Evolutionary conservation across 2,888 invertebrate species (phyloP), one percentile per base, ranked within the genome.

Genomic region (Epinotia bilunana): DNA sequence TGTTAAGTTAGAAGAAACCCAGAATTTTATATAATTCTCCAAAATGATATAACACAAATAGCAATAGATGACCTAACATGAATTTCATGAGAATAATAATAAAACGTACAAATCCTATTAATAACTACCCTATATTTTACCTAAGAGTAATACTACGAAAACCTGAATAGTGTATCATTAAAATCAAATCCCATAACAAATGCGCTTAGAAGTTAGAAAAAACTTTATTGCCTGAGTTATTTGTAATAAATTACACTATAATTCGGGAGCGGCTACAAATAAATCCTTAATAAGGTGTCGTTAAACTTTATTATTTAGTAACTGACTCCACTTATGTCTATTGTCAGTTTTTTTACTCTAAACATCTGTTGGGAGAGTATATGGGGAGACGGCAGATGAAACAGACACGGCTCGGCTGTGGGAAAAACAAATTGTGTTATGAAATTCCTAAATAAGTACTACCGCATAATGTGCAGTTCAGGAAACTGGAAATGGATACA

Each of bases 181-280:
- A 91, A 91, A 89, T 86, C 83, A 89, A 92, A 92, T 90, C 89
- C 88, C 81, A 78, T 90, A 88, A 91, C 87, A 86, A 90, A 91
- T 90, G 87, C 86, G 83, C 78, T 81, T 79, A 81, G 80, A 76
- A 61, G 77, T 78, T 76, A 82, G 83, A 86, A 87, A 84, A 83
- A 79, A 69, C 68, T 83, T 88, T 88, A 86, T 88, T 84, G 80
- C 78, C 79, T 81, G 86, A 88, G 89, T 91, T 92, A 93, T 94
- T 93, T 91, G 93, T 94, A 92, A 94, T 93, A 94, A 93, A 93
- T 93, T 91, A 91, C 82, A 84, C 83, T 88, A 92, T 93, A 91
- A 92, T 92, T 92, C 91, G 87, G 79, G 78, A 79, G 79, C 77
- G 82, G 87, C 88, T 89, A 92, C 91, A 91, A 91, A 93, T 94